Base-by-base conservation (phyloP, 2,113 vertebrate genomes). In the Hydropotes inermis region DNA sequence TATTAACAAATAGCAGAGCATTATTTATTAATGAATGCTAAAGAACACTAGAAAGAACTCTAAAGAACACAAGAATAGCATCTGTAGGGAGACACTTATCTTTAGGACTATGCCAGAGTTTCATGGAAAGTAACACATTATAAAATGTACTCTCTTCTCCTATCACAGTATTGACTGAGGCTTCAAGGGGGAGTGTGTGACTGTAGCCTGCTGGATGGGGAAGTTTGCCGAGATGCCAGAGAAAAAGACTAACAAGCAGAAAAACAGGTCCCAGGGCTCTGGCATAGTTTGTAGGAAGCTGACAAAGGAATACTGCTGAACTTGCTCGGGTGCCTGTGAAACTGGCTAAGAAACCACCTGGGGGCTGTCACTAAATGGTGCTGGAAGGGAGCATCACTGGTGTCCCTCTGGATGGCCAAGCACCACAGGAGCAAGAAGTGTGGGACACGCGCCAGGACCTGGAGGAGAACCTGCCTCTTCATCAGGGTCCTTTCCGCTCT, bases 401-500 rank as follows among this genome's bases (percentile, higher is more conserved):
- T 33, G 15, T 76, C 25, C 61, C 23, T 33, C 55, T 14, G 14
- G 36, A 25, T 58, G 17, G 33, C 30, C 30, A 84, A 60, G 15
- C 4, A 9, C 9, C 11, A 14, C 7, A 28, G 43, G 7, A 58
- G 28, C 11, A 54, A 45, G 50, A 67, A 45, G 9, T 25, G 33
- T 25, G 4, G 17, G 81, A 83, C 57, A 58, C 25, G 10, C 13
- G 2, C 14, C 30, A 25, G n/a, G 61, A 47, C 4, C 5, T 19
- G 30, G 16, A 45, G 58, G 30, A 55, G 16, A 36, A 67, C 9
- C 2, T 2, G 60, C 17, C 14, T 74, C 39, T 9, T 47, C 43
- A 27, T 1, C 13, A 52, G 4, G 2, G 3, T 76, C 39, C 11
- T 88, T 57, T n/a, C n/a, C 12, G 3, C 5, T 5, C 3, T 17